Evolutionary conservation across 2,113 vertebrate genomes (phyloP).

Genomic region (Erinaceus europaeus): DNA sequence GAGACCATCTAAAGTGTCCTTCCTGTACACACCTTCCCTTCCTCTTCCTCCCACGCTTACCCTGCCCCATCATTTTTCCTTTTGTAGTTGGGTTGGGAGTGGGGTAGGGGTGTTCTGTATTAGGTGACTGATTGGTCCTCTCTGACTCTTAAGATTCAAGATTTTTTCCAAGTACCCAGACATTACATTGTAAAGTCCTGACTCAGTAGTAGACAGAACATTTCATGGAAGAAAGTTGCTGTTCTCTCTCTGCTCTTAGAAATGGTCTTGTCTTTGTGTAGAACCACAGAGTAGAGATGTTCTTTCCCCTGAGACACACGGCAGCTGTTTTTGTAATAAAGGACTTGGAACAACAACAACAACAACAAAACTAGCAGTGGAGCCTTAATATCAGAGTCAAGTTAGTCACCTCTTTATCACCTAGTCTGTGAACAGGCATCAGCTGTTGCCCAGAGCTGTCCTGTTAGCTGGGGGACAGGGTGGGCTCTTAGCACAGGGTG

Average conservation of each 20-base stretch:
- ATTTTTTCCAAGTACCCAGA: background rate
- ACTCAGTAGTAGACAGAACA: background rate
- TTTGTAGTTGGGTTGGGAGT: background rate
- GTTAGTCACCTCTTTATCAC: too few relatives aligned
- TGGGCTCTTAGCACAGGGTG: too few relatives aligned
- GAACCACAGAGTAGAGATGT: background rate
- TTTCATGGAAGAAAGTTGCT: background rate
- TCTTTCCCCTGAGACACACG: background rate
- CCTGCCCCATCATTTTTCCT: background rate
- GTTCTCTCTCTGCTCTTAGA: rapidly evolving
- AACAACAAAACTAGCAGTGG: background rate
- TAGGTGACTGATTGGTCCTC: background rate
- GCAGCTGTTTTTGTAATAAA: too few relatives aligned
- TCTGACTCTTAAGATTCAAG: background rate
- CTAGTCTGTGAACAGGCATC: too few relatives aligned
- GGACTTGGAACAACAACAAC: too few relatives aligned
- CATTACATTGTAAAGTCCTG: background rate
- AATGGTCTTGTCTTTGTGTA: background rate
- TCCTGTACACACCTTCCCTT: background rate
- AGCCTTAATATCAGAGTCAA: background rate
- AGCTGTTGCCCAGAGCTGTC: too few relatives aligned
- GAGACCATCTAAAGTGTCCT: background rate
- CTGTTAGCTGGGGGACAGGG: too few relatives aligned
- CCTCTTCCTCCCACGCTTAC: background rate
- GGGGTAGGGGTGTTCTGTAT: background rate